Conservation (phyloP, 2,888 invertebrate species). For the Pteria penguin region DNA sequence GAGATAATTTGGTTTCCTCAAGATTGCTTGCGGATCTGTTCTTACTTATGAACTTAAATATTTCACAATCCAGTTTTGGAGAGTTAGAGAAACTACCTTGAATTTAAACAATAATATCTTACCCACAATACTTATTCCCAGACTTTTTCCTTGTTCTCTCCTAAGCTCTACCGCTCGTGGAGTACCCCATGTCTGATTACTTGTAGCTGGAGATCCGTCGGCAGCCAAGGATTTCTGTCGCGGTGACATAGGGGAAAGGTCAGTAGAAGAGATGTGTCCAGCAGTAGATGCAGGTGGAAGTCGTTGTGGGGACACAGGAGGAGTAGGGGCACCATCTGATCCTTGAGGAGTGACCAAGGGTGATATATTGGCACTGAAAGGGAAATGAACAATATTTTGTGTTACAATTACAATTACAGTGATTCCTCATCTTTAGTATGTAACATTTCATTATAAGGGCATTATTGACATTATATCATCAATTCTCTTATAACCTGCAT, state of each 20-base stretch:
- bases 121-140: conserved; percentile 98
- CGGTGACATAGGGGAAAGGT: conserved; percentile 27
- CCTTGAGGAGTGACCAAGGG: conserved; percentile 31
- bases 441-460: too few relatives aligned
- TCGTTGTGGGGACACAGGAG: conserved; percentile 27
- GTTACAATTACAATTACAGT: too few relatives aligned
- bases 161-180: conserved; percentile 88
- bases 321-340: conserved; percentile 29
- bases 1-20: too few relatives aligned
- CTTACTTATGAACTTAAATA: background rate
- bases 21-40: too few relatives aligned
- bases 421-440: too few relatives aligned
- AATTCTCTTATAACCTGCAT: too few relatives aligned
- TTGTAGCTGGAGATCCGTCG: conserved; percentile 66
- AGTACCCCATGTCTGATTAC: conserved; percentile 86
- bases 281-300: background rate
- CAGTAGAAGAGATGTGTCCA: background rate
- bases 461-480: too few relatives aligned
- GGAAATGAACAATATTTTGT: too few relatives aligned
- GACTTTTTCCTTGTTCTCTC: conserved; percentile 88
- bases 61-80: background rate
- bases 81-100: background rate
- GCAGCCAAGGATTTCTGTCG: conserved; percentile 62
- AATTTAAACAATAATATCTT: conserved; percentile 84
- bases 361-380: conserved; percentile 40